Conservation (phyloP, 1,140 invertebrate species). For the Pseudobourletiella spinata region DNA sequence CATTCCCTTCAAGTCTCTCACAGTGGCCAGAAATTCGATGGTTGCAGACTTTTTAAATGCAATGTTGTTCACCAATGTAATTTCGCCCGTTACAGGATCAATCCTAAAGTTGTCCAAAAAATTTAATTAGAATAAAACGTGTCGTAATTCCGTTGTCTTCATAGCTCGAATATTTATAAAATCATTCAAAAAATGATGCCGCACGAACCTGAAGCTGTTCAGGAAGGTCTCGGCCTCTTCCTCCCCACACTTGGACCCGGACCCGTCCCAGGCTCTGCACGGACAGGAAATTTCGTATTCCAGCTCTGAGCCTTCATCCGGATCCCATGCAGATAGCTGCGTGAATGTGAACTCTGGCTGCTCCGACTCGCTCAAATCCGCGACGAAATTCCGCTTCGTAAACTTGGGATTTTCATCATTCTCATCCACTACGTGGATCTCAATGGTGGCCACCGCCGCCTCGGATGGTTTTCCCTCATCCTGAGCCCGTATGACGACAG, state of each 20-base stretch:
- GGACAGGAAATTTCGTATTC: slow-evolving; percentile 59
- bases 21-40: slow-evolving; percentile 65
- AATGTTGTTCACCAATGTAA: slow-evolving; percentile 57
- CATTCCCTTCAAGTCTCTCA: slow-evolving; percentile 59
- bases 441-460: slow-evolving; percentile 62
- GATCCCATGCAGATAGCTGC: slow-evolving; percentile 56
- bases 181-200: too few species aligned
- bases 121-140: too few species aligned
- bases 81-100: slow-evolving; percentile 56
- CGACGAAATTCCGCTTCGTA: slow-evolving; percentile 51
- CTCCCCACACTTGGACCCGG: slow-evolving; percentile 56
- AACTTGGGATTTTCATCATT: slow-evolving; percentile 73
- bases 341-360: slow-evolving; percentile 45
- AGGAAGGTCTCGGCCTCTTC: slow-evolving; percentile 51
- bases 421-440: slow-evolving; percentile 63
- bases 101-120: too few species aligned
- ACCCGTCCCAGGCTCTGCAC: slow-evolving; percentile 61
- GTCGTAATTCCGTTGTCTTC: too few species aligned
- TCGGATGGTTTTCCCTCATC: slow-evolving; percentile 42
- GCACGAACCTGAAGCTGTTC: too few species aligned
- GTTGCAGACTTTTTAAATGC: slow-evolving; percentile 71
- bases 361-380: slow-evolving; percentile 47
- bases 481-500: slow-evolving; percentile 27
- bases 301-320: slow-evolving; percentile 57
- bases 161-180: too few species aligned